Percentiles rank a stretch among this genome's conserved stretches.
Evolutionary conservation across 2,113 vertebrate genomes (phyloP).

Genomic region (Rattus rattus): DNA sequence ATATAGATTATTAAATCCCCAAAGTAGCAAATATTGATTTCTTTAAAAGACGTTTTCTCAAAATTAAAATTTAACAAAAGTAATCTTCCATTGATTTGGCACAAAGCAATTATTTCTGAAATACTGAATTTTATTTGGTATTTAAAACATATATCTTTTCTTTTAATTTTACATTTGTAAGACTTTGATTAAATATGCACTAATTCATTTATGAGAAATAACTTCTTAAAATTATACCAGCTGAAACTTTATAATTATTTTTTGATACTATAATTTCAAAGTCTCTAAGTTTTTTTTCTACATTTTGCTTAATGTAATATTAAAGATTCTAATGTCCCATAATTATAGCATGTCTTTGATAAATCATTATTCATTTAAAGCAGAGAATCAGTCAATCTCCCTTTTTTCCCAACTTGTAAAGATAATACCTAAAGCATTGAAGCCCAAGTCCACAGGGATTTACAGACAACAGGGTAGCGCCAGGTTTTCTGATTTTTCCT

Average conservation of each 20-base stretch:
- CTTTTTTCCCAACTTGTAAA: not conserved
- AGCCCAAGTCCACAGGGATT: not conserved
- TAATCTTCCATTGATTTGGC: not conserved
- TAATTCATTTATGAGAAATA: not conserved
- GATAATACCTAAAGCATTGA: not conserved
- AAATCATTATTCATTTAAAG: not conserved
- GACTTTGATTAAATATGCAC: not conserved
- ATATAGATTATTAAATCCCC: not conserved
- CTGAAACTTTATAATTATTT: not conserved
- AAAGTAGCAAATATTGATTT: not conserved
- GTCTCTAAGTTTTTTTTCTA: not conserved
- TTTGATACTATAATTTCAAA: not conserved
- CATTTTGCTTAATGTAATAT: not conserved
- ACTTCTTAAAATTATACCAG: not conserved
- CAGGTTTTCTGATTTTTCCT: slow-evolving; percentile 1
- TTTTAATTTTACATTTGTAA: not conserved
- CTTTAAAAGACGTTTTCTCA: slow-evolving; percentile 1
- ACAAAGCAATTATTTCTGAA: slow-evolving; percentile 13
- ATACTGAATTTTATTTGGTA: not conserved
- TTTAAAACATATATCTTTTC: not conserved
- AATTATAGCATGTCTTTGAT: not conserved
- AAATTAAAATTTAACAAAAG: not conserved
- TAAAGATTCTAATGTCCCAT: not conserved
- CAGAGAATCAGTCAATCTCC: not conserved
- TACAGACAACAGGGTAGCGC: not conserved